Conservation (phyloP, 2,797 vertebrate genomes). For the Xenopus petersii region DNA sequence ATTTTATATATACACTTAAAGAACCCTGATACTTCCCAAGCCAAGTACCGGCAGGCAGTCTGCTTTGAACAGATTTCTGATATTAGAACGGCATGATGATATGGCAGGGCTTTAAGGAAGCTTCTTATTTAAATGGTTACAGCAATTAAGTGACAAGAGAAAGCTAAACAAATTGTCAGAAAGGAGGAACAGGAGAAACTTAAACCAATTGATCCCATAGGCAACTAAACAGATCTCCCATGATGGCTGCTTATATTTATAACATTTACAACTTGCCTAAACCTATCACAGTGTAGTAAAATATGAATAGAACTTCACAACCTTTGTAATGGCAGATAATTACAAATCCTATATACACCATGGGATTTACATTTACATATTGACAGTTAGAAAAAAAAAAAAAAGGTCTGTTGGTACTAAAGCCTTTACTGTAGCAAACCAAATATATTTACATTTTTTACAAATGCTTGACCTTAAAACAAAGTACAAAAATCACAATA, state of each 20-base stretch:
- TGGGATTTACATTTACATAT: slow-evolving; percentile 43
- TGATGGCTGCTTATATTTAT: slow-evolving; percentile 20
- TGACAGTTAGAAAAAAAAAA: slow-evolving; percentile 64
- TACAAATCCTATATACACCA: slow-evolving; percentile 48
- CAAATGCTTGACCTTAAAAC: slow-evolving; percentile 83
- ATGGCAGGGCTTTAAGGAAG: neutral
- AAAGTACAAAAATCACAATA: slow-evolving; percentile 64
- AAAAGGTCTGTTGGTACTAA: slow-evolving; percentile 81
- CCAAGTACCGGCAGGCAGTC: neutral
- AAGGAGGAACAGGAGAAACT: neutral
- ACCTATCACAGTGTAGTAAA: slow-evolving; percentile 42
- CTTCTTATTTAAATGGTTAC: neutral
- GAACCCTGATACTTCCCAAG: neutral
- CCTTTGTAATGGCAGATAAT: slow-evolving; percentile 28
- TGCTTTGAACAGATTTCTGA: neutral
- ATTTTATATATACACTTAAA: neutral
- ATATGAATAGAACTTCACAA: slow-evolving; percentile 22
- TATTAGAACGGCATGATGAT: neutral
- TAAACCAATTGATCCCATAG: neutral
- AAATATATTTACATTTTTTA: slow-evolving; percentile 96
- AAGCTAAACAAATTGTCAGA: neutral
- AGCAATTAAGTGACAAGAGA: neutral
- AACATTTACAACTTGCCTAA: slow-evolving; percentile 42
- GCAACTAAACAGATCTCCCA: slow-evolving; percentile 8
- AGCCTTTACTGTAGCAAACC: slow-evolving; percentile 89